Evolutionary conservation across 2,888 invertebrate species (phyloP).

Genomic region (Hololepta plana): DNA sequence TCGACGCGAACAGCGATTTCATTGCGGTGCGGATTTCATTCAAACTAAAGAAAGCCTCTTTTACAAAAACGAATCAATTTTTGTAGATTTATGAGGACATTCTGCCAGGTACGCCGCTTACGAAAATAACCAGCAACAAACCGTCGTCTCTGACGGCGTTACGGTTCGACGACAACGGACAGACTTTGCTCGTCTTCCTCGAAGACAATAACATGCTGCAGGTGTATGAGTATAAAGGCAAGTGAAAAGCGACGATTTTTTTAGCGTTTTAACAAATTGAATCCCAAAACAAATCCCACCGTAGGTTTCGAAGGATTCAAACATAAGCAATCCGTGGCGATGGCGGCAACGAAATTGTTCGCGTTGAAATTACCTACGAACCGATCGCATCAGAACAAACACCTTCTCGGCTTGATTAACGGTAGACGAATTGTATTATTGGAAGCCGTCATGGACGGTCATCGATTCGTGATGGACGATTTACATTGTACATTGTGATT

Average conservation of each 20-base stretch:
- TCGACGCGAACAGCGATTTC: conserved; percentile 20
- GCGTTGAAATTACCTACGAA: conserved; percentile 18
- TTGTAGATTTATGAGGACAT: conserved; percentile 29
- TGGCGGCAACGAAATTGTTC: conserved; percentile 21
- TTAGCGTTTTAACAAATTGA: neutral
- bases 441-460: conserved; percentile 28
- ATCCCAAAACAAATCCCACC: conserved; percentile 7
- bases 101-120: conserved; percentile 28
- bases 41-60: neutral
- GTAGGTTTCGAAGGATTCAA: conserved; percentile 29
- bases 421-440: conserved; percentile 23
- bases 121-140: conserved; percentile 29
- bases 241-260: neutral
- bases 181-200: conserved; percentile 31
- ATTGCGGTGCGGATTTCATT: conserved; percentile 20
- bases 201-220: conserved; percentile 24
- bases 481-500: conserved; percentile 16
- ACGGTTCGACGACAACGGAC: conserved; percentile 24
- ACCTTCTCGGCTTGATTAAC: conserved; percentile 20
- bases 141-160: conserved; percentile 30
- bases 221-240: conserved; percentile 30
- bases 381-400: conserved; percentile 9
- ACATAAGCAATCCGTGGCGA: conserved; percentile 20
- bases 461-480: conserved; percentile 18
- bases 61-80: conserved; percentile 1